These are phyloP conservation scores for Phylloscopus trochiloides DNA, from an alignment of 2,113 vertebrate species.

Conservation along the genomic window DNA sequence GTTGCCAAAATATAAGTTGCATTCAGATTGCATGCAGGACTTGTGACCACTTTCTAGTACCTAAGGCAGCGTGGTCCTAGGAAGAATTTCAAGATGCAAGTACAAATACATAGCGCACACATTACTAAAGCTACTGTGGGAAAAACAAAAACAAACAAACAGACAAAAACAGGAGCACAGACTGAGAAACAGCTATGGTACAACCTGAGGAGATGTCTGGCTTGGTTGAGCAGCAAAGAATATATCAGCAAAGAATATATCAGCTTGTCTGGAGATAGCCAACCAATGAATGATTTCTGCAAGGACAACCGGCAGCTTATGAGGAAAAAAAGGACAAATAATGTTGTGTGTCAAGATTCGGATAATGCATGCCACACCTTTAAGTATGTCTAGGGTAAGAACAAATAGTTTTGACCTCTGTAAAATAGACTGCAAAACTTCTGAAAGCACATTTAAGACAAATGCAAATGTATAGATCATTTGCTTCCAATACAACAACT, in stretches of 20 bases:
- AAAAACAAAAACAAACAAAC: neutral
- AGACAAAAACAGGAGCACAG: neutral
- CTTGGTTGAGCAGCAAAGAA: neutral
- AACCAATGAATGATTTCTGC: neutral
- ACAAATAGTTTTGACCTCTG: neutral
- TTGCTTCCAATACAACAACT: neutral
- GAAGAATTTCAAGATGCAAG: neutral
- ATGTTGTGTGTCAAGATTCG: rapidly evolving
- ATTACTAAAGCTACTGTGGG: rapidly evolving
- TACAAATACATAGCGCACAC: neutral
- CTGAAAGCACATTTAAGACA: neutral
- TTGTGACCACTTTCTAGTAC: neutral
- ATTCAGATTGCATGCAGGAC: neutral
- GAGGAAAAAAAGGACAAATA: neutral
- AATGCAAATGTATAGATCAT: neutral
- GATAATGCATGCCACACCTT: neutral
- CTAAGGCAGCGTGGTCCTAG: neutral
- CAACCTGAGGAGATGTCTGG: neutral
- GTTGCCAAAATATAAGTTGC: neutral
- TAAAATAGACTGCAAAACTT: neutral
- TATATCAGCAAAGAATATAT: neutral
- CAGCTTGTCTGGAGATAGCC: rapidly evolving
- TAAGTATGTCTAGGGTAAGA: neutral
- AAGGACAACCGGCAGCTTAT: neutral
- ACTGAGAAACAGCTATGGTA: neutral